phyloP scores from a whole-genome alignment of 1,140 invertebrate species.

The Bombus soroeensis region DNA sequence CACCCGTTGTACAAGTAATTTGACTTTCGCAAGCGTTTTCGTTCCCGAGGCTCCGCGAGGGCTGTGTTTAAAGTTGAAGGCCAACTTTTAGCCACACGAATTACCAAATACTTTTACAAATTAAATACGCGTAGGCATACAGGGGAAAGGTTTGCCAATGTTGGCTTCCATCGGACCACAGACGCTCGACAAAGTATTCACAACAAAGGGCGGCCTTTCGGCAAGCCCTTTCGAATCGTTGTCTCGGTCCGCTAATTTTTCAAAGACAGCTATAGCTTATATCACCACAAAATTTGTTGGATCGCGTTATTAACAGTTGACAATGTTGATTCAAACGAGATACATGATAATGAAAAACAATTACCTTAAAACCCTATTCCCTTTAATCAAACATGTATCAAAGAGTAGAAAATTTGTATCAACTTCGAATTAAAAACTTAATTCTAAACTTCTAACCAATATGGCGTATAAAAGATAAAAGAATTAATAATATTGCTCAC shows the following conservation, averaged over 20 bases:
- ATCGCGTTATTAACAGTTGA: not conserved
- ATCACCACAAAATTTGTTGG: not conserved
- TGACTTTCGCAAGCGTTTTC: constrained; percentile 55
- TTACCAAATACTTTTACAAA: constrained; percentile 78
- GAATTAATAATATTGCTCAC: not conserved
- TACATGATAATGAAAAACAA: not conserved
- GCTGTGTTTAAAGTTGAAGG: constrained; percentile 62
- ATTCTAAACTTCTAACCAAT: no score
- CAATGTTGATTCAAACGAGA: not conserved
- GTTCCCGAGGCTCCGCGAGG: constrained; percentile 59
- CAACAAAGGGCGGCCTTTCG: constrained; percentile 69
- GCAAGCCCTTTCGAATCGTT: constrained; percentile 56
- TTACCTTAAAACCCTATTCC: not conserved
- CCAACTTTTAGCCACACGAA: constrained; percentile 71
- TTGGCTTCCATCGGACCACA: constrained; percentile 76
- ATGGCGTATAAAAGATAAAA: not conserved
- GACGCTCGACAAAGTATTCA: constrained; percentile 76
- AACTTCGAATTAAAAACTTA: no score
- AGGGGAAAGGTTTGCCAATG: constrained; percentile 61
- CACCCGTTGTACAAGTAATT: constrained; percentile 63
- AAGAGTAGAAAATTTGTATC: no score
- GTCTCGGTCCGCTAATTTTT: constrained; percentile 54
- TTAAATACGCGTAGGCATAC: constrained; percentile 72
- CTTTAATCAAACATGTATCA: not conserved
- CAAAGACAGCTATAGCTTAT: constrained; percentile 41